Conservation (phyloP, 2,797 vertebrate species). For the Danio jaintianensis region DNA sequence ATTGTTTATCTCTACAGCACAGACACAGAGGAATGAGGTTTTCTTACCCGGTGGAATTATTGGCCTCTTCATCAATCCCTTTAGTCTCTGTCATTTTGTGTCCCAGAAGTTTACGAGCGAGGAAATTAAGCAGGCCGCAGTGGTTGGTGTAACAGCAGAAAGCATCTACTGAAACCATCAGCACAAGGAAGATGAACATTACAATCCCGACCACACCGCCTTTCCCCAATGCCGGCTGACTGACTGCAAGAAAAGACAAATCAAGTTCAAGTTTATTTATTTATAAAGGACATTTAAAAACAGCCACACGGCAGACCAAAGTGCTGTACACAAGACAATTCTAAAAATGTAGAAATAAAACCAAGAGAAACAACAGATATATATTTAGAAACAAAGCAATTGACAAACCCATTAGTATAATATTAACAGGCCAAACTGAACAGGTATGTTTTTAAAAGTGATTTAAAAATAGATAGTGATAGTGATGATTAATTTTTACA, state of each 20-base stretch:
- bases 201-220: conserved; percentile 79
- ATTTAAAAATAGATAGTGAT: no score
- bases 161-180: conserved; percentile 79
- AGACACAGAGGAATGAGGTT: not conserved
- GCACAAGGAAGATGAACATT: conserved; percentile 78
- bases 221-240: conserved; percentile 71
- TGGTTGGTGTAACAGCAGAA: conserved; percentile 82
- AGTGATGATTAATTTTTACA: no score
- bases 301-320: no score
- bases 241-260: conserved; percentile 36
- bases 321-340: no score
- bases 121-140: conserved; percentile 81
- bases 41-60: conserved; percentile 64
- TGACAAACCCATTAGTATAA: no score
- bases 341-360: no score
- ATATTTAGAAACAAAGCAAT: no score
- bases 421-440: no score
- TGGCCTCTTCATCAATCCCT: conserved; percentile 72
- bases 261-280: not conserved
- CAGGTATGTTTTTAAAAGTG: no score
- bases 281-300: no score
- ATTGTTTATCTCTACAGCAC: not conserved
- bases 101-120: conserved; percentile 79
- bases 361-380: no score
- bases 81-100: conserved; percentile 72